These are phyloP conservation scores for Polydrusus pterygomalis DNA, from an alignment of 2,888 invertebrate species.

Conservation along the genomic window DNA sequence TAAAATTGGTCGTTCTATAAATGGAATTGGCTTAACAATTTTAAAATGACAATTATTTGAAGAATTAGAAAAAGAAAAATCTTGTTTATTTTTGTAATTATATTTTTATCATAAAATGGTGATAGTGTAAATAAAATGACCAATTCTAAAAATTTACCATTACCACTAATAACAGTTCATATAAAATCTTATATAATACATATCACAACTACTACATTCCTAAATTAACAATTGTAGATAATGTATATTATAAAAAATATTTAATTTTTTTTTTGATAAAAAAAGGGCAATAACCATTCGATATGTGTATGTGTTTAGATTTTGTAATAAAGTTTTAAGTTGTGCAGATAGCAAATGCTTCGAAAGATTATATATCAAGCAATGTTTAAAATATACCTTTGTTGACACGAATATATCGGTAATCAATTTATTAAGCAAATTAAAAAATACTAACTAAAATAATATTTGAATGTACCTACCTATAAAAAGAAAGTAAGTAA, in stretches of 20 bases:
- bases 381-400: neutral
- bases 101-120: neutral
- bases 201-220: slow-evolving; percentile 36
- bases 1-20: slow-evolving; percentile 14
- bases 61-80: too few relatives aligned
- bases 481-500: too few relatives aligned
- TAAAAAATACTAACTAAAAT: neutral
- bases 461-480: neutral
- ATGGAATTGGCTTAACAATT: neutral
- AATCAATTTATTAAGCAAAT: neutral
- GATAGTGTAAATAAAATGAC: neutral
- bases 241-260: slow-evolving; percentile 28
- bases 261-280: slow-evolving; percentile 58
- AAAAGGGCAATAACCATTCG: slow-evolving; percentile 61
- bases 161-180: neutral
- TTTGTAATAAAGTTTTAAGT: neutral
- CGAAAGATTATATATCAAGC: neutral
- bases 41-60: too few relatives aligned
- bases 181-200: slow-evolving; percentile 26
- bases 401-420: neutral
- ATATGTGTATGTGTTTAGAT: slow-evolving; percentile 18
- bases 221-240: slow-evolving; percentile 20
- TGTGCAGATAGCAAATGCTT: neutral
- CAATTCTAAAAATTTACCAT: neutral
- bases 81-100: neutral